These are phyloP conservation scores for Pristionchus fissidentatus DNA, from an alignment of 2,888 invertebrate genomes.

Conservation along the genomic window DNA sequence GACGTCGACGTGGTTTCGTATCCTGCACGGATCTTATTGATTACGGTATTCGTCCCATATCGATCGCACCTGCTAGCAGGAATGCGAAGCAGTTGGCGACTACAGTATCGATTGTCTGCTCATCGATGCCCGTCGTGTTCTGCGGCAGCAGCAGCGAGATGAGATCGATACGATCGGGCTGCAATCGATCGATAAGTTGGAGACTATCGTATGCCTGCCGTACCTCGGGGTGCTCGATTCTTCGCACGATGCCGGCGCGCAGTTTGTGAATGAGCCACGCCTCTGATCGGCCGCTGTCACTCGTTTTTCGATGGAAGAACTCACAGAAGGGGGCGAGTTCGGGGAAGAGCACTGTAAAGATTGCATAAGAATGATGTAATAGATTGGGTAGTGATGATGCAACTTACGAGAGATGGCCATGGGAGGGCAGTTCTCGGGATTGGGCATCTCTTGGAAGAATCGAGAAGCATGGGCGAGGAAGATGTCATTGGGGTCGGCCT, in stretches of 20 bases:
- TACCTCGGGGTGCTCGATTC: slow-evolving; percentile 47
- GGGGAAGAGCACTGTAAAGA: slow-evolving; percentile 57
- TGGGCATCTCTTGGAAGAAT: slow-evolving; percentile 45
- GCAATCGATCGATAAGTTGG: neutral
- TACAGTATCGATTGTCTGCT: slow-evolving; percentile 70
- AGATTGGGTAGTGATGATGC: neutral
- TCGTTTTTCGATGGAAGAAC: slow-evolving; percentile 48
- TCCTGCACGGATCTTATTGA: slow-evolving; percentile 40
- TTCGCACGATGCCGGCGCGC: neutral
- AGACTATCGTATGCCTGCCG: neutral
- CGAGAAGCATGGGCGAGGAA: slow-evolving; percentile 21
- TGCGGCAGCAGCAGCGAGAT: slow-evolving; percentile 37
- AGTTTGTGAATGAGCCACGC: slow-evolving; percentile 62
- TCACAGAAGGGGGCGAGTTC: slow-evolving; percentile 56
- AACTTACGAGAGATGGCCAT: slow-evolving; percentile 44
- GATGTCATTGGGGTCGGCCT: slow-evolving; percentile 15
- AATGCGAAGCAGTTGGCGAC: slow-evolving; percentile 78
- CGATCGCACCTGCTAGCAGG: slow-evolving; percentile 77
- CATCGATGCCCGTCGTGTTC: slow-evolving; percentile 37
- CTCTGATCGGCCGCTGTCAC: slow-evolving; percentile 53
- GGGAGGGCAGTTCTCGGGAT: slow-evolving; percentile 39
- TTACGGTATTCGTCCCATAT: slow-evolving; percentile 69
- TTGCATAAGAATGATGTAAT: neutral
- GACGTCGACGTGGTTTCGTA: slow-evolving; percentile 80
- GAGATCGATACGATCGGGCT: slow-evolving; percentile 44